Base-by-base conservation (phyloP, 1,140 invertebrate species). In the Apis laboriosa region DNA sequence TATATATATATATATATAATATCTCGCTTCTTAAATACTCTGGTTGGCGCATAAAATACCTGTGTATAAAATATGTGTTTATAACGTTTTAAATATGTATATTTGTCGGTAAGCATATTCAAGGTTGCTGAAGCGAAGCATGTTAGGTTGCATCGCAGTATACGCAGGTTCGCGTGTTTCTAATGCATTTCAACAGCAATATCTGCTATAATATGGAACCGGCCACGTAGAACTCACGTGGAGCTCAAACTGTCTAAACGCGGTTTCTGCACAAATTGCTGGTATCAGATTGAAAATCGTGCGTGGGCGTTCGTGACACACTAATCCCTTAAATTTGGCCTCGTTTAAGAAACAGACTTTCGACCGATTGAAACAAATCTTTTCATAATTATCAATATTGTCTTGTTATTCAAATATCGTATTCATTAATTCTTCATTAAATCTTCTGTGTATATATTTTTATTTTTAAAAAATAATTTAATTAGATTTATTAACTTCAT, bases 101-200 rank as follows among this genome's bases (percentile, higher is more conserved):
- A 60, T 56, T n/a, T n/a, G 28, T 15, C 19, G 24, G 21, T 78
- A 49, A 24, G 58, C 43, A 28, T 28, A 17, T 88, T 85, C 85
- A 85, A 88, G 49, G 84, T 87, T 86, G 84, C 85, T 80, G 84
- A 79, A 85, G 61, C 72, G 67, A 71, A 61, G 61, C 70, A 83
- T 64, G 75, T 79, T 58, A 67, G 68, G 66, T 86, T 82, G 68
- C 76, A 64, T 60, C 49, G 66, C 66, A 8, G 66, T 77, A 73
- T 68, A 74, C 61, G 34, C 53, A 64, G 21, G 61, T 74, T 86
- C 61, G 86, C 86, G 86, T 87, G 86, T 49, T 72, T 75, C 66
- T 68, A 79, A 76, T 75, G 72, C 67, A 58, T 77, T 67, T 86
- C 56, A 82, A 75, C 63, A 74, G 80, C 80, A 28, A 60, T 72